phyloP scores from a whole-genome alignment of 2,888 invertebrate genomes.

The Drosophila affinis region DNA sequence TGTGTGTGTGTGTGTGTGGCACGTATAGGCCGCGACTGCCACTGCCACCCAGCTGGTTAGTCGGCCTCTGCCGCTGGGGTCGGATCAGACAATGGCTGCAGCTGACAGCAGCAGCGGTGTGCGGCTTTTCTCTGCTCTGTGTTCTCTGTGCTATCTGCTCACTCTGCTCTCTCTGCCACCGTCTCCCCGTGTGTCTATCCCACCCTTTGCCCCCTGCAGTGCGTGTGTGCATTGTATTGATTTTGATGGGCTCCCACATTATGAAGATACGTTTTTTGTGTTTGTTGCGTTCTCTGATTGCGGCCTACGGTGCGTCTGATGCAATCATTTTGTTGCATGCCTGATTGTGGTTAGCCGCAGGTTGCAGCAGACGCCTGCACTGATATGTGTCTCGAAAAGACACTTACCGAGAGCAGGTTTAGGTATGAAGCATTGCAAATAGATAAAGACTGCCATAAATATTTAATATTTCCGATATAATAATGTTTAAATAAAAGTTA shows the following conservation, averaged over 20 bases:
- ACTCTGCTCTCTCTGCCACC: not conserved
- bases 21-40: constrained; percentile 34
- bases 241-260: constrained; percentile 63
- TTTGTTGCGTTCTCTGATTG: constrained; percentile 41
- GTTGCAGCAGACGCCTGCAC: constrained; percentile 4
- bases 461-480: no score
- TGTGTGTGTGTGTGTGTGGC: constrained; percentile 10
- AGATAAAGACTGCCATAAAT: not conserved
- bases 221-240: constrained; percentile 59
- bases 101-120: constrained; percentile 61
- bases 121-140: constrained; percentile 23
- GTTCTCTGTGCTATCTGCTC: no score
- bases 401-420: not conserved
- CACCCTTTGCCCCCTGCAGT: not conserved
- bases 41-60: constrained; percentile 39
- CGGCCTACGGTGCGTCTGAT: constrained; percentile 35
- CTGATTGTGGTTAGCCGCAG: constrained; percentile 63
- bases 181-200: constrained; percentile 2
- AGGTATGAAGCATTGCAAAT: no score
- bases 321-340: constrained; percentile 63
- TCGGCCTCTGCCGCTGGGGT: constrained; percentile 53
- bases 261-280: constrained; percentile 41
- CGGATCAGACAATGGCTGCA: constrained; percentile 55
- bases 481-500: no score
- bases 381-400: not conserved